Evolutionary conservation across 2,888 invertebrate species (phyloP).

Genomic region (Automeris io): DNA sequence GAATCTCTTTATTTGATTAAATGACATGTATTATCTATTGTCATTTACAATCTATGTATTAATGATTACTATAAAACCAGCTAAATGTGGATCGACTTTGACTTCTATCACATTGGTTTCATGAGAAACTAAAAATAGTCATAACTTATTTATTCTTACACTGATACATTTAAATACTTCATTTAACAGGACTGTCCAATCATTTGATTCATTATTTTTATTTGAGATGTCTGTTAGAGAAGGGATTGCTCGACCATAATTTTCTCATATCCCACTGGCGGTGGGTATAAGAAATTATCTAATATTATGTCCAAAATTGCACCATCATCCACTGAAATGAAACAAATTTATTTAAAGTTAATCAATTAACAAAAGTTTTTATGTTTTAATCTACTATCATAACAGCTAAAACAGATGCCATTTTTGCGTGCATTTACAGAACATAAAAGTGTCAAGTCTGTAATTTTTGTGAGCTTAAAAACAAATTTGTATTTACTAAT

Average conservation of each 20-base stretch:
- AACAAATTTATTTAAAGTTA: neutral
- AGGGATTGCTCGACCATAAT: conserved; percentile 98
- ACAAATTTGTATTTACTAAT: too few relatives aligned
- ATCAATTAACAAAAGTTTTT: neutral
- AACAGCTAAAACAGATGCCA: too few relatives aligned
- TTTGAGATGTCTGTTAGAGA: conserved; percentile 79
- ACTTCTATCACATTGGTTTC: too few relatives aligned
- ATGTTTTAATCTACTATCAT: too few relatives aligned
- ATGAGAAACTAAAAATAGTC: neutral
- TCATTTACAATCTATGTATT: too few relatives aligned
- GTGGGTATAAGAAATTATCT: conserved; percentile 90
- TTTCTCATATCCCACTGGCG: conserved; percentile 92
- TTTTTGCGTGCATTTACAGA: too few relatives aligned
- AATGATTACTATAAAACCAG: too few relatives aligned
- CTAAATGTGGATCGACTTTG: too few relatives aligned
- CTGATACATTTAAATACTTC: conserved; percentile 13
- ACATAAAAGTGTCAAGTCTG: too few relatives aligned
- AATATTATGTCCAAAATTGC: conserved; percentile 97
- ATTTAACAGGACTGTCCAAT: conserved; percentile 20
- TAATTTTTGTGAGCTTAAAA: too few relatives aligned
- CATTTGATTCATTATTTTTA: conserved; percentile 19
- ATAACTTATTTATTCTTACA: neutral
- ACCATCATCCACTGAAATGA: conserved; percentile 92
- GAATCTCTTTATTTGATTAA: too few relatives aligned
- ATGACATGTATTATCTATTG: too few relatives aligned